Percentiles rank a stretch among this genome's conserved stretches.
phyloP scores from a whole-genome alignment of 2,888 invertebrate species.

The Dryobota labecula region DNA sequence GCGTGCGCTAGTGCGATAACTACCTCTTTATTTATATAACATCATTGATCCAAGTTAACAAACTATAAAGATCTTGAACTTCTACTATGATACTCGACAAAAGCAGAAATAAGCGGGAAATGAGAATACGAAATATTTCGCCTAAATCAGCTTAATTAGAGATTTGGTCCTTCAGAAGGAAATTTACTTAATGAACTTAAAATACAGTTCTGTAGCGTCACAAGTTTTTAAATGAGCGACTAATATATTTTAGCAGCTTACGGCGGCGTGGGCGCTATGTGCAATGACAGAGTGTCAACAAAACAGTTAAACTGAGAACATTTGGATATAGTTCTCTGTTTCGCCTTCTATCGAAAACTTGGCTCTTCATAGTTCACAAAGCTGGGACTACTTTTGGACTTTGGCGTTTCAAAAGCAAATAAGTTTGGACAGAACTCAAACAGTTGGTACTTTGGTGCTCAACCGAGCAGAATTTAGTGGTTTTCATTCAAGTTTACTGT shows the following conservation, averaged over 20 bases:
- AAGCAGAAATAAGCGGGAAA: constrained; percentile 47
- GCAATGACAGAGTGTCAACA: constrained; percentile 7
- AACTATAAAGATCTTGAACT: constrained; percentile 60
- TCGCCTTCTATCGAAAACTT: constrained; percentile 8
- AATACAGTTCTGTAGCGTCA: constrained; percentile 33
- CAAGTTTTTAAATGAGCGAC: constrained; percentile 31
- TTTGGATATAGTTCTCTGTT: constrained; percentile 28
- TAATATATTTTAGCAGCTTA: constrained; percentile 1
- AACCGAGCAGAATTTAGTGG: constrained; percentile 53
- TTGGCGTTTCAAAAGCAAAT: constrained; percentile 53
- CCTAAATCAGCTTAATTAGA: constrained; percentile 56
- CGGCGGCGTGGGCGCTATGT: constrained; percentile 8
- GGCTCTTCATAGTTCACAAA: constrained; percentile 21
- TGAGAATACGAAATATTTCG: constrained; percentile 48
- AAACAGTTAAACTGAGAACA: constrained; percentile 4
- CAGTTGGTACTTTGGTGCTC: constrained; percentile 48
- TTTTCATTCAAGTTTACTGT: constrained; percentile 52
- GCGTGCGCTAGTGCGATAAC: too few species aligned
- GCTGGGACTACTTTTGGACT: constrained; percentile 44
- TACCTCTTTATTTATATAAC: too few species aligned
- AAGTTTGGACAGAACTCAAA: constrained; percentile 59
- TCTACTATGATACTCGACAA: constrained; percentile 24
- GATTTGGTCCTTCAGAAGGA: constrained; percentile 44
- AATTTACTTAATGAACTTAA: constrained; percentile 48
- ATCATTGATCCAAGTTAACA: constrained; percentile 57